Percentiles rank a stretch among this genome's conserved stretches.
Evolutionary conservation across 2,113 vertebrate species (phyloP).

Genomic region (Labeo catla): DNA sequence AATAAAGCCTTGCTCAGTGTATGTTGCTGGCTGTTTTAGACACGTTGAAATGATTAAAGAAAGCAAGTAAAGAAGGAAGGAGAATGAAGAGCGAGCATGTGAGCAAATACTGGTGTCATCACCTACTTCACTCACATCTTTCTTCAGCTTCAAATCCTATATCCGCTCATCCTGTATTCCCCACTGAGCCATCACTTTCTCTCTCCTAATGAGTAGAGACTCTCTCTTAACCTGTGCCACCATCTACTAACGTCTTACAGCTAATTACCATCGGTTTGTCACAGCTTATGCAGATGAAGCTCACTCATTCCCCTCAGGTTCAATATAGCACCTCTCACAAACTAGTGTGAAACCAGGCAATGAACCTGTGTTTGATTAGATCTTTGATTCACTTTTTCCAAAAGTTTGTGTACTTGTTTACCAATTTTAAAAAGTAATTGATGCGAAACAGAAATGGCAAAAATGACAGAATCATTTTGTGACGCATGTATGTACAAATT

Average conservation of each 20-base stretch:
- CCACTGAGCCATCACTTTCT: constrained; percentile 41
- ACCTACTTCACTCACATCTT: constrained; percentile 1
- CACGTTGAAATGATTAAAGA: not conserved
- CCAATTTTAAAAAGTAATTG: not conserved
- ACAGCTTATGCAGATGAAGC: constrained; percentile 58
- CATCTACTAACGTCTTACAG: constrained; percentile 50
- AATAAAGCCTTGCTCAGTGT: not conserved
- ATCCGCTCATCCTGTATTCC: constrained; percentile 12
- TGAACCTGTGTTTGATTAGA: not conserved
- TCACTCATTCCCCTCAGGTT: constrained; percentile 13
- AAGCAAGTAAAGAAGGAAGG: not conserved
- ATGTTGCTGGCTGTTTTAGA: not conserved
- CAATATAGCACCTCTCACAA: constrained; percentile 8
- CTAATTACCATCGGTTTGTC: constrained; percentile 56
- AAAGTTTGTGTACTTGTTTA: not conserved
- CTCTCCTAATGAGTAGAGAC: constrained; percentile 51
- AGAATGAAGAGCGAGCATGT: not conserved
- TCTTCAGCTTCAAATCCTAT: constrained; percentile 5
- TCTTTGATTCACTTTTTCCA: not conserved
- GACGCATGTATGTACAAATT: not conserved
- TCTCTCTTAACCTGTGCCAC: constrained; percentile 51
- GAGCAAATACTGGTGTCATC: constrained; percentile 23
- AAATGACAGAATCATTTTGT: not conserved
- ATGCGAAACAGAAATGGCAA: not conserved
- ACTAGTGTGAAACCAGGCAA: constrained; percentile 13